Percentiles rank a stretch among this genome's conserved stretches.
Evolutionary conservation across 2,113 vertebrate species (phyloP).

Genomic region (human (Homo sapiens)): GRCh38 chr9:18533001-18533500

Average conservation of each 20-base stretch:
- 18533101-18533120: not conserved
- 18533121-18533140: not conserved
- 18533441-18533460: not conserved
- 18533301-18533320: not conserved
- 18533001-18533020: not conserved
- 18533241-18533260: constrained; percentile 94
- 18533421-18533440: not conserved
- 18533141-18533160: not conserved
- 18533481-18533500: constrained; percentile 26
- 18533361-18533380: not conserved
- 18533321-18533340: not conserved
- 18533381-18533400: not conserved
- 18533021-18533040: not conserved
- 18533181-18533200: not conserved
- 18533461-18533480: constrained; percentile 1
- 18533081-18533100: not conserved
- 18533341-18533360: not conserved
- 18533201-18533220: constrained; percentile 57
- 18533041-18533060: not conserved
- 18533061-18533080: not conserved
- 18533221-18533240: constrained; percentile 74
- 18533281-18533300: constrained; percentile 98
- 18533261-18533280: constrained; percentile 97
- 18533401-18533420: not conserved
- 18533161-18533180: not conserved